Evolutionary conservation across 2,888 invertebrate genomes (phyloP).

Genomic region (Caenorhabditis afra): DNA sequence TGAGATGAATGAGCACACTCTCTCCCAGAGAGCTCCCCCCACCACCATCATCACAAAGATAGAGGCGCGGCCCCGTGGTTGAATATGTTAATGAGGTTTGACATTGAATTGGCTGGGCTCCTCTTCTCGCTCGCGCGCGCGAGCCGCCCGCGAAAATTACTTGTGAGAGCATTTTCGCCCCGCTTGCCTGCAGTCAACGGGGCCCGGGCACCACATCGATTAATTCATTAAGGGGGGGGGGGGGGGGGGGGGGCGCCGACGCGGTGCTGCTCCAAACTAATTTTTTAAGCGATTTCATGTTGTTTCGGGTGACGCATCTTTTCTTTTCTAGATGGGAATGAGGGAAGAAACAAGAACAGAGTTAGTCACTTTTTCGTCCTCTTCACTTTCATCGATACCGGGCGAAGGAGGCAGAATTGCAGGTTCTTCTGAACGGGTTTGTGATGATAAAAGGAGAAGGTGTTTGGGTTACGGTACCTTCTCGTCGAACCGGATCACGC

Average conservation of each 20-base stretch:
- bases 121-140: too few species aligned
- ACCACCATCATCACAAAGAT: background rate
- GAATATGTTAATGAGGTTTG: constrained; percentile 58
- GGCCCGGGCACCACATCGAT: too few species aligned
- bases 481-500: constrained; percentile 62
- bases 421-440: constrained; percentile 38
- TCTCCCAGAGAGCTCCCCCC: constrained; percentile 1
- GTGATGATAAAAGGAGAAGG: background rate
- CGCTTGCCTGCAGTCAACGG: too few species aligned
- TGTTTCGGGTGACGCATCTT: constrained; percentile 5
- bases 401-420: constrained; percentile 47
- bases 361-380: constrained; percentile 4
- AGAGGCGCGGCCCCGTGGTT: constrained; percentile 29
- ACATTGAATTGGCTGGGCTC: constrained; percentile 39
- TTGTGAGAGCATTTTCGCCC: too few species aligned
- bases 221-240: constrained; percentile 55
- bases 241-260: too few species aligned
- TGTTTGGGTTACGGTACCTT: constrained; percentile 18
- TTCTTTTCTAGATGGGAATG: background rate
- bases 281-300: constrained; percentile 31
- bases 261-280: constrained; percentile 15
- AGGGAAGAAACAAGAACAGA: constrained; percentile 4
- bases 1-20: constrained; percentile 30
- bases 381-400: constrained; percentile 6
- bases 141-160: constrained; percentile 21